Evolutionary conservation across 92 coral and sea anemone species (phyloP).

Genomic region (Pocillopora meandrina): DNA sequence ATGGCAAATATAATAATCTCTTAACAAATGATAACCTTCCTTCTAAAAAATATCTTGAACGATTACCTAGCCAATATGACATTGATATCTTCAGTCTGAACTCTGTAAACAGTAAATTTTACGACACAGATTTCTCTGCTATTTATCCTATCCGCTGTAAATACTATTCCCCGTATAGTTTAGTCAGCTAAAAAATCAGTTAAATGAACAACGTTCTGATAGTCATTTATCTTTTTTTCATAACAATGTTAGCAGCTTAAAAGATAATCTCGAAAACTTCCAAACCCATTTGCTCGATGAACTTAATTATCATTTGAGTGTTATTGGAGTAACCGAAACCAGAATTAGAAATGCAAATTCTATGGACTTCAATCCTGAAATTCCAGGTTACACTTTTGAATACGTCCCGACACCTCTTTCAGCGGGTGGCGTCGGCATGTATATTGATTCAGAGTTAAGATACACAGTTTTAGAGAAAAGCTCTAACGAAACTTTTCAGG

Average conservation of each 20-base stretch:
- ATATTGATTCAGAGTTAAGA: no score
- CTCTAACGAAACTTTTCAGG: no score
- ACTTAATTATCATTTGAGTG: slow-evolving; percentile 14
- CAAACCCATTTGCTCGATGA: slow-evolving; percentile 46
- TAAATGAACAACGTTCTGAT: no score
- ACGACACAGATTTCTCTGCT: slow-evolving; percentile 9
- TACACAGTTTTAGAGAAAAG: no score
- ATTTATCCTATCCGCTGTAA: slow-evolving; percentile 36
- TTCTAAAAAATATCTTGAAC: slow-evolving; percentile 36
- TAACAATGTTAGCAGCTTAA: slow-evolving; percentile 55
- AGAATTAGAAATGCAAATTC: no score
- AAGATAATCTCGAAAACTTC: slow-evolving; percentile 47
- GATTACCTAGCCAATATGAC: slow-evolving; percentile 43
- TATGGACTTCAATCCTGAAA: neutral
- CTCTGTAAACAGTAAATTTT: neutral
- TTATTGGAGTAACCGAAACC: no score
- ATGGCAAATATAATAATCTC: slow-evolving; percentile 10
- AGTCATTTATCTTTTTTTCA: slow-evolving; percentile 35
- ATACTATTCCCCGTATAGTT: slow-evolving; percentile 34
- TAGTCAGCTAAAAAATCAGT: no score
- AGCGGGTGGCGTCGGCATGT: neutral
- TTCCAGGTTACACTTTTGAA: slow-evolving; percentile 68
- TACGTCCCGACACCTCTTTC: slow-evolving; percentile 71
- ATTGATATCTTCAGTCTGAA: slow-evolving; percentile 26
- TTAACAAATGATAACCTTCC: slow-evolving; percentile 28